Percentiles rank a stretch among this genome's conserved stretches.
Evolutionary conservation across 2,797 vertebrate species (phyloP).

Genomic region (Anguilla marmorata): DNA sequence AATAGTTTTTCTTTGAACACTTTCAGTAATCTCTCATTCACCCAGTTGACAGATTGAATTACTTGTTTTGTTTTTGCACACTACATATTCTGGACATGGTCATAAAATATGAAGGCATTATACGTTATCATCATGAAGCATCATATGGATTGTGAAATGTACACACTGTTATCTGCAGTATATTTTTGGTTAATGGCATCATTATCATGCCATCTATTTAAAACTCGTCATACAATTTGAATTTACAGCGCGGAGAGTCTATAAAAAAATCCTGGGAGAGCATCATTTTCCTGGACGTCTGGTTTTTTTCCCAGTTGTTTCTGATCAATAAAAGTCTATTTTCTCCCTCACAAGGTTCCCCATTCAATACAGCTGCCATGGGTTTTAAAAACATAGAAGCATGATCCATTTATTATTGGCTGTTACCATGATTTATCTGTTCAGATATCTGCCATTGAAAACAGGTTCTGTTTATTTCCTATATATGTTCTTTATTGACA

Average conservation of each 20-base stretch:
- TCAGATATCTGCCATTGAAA: constrained; percentile 68
- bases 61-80: not conserved
- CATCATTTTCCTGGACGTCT: constrained; percentile 73
- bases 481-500: constrained; percentile 71
- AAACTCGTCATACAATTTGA: constrained; percentile 41
- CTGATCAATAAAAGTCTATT: constrained; percentile 78
- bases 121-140: constrained; percentile 51
- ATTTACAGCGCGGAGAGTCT: constrained; percentile 52
- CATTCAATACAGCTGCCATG: constrained; percentile 76
- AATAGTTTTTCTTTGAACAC: not conserved
- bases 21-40: not conserved
- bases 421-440: constrained; percentile 75
- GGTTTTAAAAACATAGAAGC: constrained; percentile 75
- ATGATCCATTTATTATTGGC: constrained; percentile 81
- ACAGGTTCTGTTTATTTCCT: constrained; percentile 67
- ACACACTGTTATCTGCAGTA: constrained; percentile 34
- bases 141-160: constrained; percentile 51
- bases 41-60: not conserved
- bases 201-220: constrained; percentile 53
- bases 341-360: constrained; percentile 76
- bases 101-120: constrained; percentile 51
- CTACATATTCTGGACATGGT: constrained; percentile 38
- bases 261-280: constrained; percentile 67
- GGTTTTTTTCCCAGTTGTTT: constrained; percentile 62
- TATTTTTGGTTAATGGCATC: constrained; percentile 50